A percentile compares a stretch with the other conserved stretches of the same genome.
phyloP scores from a whole-genome alignment of 37 sponge, comb jelly and placozoan genomes.

The Spongia lamella region DNA sequence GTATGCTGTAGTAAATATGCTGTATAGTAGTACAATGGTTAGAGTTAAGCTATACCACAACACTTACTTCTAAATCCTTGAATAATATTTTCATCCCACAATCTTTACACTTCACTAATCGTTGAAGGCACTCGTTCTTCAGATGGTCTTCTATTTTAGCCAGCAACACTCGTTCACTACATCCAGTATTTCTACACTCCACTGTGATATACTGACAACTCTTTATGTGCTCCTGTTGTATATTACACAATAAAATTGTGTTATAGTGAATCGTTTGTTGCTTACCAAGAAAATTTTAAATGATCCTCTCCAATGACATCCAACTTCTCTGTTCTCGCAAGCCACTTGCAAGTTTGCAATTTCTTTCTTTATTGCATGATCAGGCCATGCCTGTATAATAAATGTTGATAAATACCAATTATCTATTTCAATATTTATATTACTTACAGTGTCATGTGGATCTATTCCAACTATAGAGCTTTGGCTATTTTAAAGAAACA shows the following conservation, averaged over 20 bases:
- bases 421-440: too few relatives aligned
- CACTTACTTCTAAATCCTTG: conserved; percentile 38
- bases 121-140: conserved; percentile 27
- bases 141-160: conserved; percentile 29
- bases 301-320: conserved; percentile 65
- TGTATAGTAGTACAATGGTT: too few relatives aligned
- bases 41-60: too few relatives aligned
- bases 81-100: conserved; percentile 21
- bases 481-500: too few relatives aligned
- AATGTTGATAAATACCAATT: too few relatives aligned
- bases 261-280: too few relatives aligned
- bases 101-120: conserved; percentile 37
- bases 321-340: conserved; percentile 39
- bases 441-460: too few relatives aligned
- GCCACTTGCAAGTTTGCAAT: conserved; percentile 27
- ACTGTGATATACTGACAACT: conserved; percentile 47
- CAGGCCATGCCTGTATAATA: conserved; percentile 51
- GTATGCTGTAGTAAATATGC: too few relatives aligned
- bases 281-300: conserved; percentile 12
- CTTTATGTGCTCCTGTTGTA: too few relatives aligned
- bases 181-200: conserved; percentile 43
- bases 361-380: conserved; percentile 67
- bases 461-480: too few relatives aligned
- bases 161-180: conserved; percentile 10
- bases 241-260: too few relatives aligned